Base-by-base conservation (phyloP, 1,140 invertebrate genomes). In the Ditylenchus dipsaci region DNA sequence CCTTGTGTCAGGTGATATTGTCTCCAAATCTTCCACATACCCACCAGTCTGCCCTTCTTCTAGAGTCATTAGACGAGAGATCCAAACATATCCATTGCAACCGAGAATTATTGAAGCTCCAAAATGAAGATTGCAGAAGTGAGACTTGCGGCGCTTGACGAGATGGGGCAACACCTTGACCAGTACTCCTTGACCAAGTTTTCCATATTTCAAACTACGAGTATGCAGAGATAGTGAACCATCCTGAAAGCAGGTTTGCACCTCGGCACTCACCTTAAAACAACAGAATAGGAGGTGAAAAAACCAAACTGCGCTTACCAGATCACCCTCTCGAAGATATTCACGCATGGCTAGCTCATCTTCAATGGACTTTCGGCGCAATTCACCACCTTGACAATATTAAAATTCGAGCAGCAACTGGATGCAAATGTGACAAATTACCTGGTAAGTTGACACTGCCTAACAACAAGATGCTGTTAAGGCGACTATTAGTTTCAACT, bases 291-390 rank as follows among this genome's bases (percentile, higher is more conserved):
- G 49, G 15, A 53, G 23, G 15, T 7, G 15, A 26, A 53, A 53
- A 53, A 53, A 53, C 3, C 70, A 1, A 5, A 5, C 11, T 38
- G 85, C 94, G 85, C 92, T 95, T 43, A 98, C 93, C 0, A 98
- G 85, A 85, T 98, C 95, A 26, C 95, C 95, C 86, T 97, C 94
- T 83, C 91, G 89, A 17, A 98, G 84, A 85, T 94, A 95, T 53
- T 90, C 88, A 64, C 94, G 87, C 95, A 99, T 98, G 85, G 91
- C 91, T 80, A 95, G 89, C 84, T 98, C 94, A 88, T 98, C 95
- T 87, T 98, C 95, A 3, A 89, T 90, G 13, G 91, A 93, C 84
- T 93, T 88, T 74, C 93, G 86, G 76, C 95, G 88, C 88, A 94
- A 85, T 88, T 97, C 93, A 78, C 93, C 95, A 19, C 59, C 33